These are phyloP conservation scores for Pseudomugil tenellus DNA, from an alignment of 2,797 vertebrate genomes.

Conservation along the genomic window DNA sequence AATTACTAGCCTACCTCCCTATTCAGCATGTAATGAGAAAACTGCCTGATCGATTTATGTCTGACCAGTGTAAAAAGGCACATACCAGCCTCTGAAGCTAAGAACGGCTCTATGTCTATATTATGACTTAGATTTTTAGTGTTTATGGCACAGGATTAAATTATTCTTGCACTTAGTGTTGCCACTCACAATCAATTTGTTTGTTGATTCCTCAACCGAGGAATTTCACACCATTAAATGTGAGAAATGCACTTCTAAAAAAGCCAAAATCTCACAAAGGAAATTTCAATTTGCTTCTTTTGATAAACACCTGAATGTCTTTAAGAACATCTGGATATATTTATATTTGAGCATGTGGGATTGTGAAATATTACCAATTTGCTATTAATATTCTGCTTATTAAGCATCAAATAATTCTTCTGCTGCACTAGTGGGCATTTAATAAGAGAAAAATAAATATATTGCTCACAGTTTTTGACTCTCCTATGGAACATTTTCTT, in stretches of 20 bases:
- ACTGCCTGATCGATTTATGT: slow-evolving; percentile 84
- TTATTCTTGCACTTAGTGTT: slow-evolving; percentile 5
- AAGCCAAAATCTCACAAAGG: background rate
- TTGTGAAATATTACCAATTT: background rate
- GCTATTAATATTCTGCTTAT: background rate
- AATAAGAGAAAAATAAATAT: background rate
- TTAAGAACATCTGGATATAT: background rate
- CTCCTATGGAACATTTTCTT: too few species aligned
- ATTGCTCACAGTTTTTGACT: background rate
- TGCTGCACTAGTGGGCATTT: background rate
- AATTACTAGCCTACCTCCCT: slow-evolving; percentile 82
- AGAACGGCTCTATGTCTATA: slow-evolving; percentile 47
- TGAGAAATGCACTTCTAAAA: slow-evolving; percentile 1
- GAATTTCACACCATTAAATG: slow-evolving; percentile 1
- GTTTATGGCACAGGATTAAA: slow-evolving; percentile 20
- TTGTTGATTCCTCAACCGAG: slow-evolving; percentile 7
- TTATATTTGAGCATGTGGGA: background rate
- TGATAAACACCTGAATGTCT: background rate
- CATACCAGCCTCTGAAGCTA: slow-evolving; percentile 51
- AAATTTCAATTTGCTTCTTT: background rate
- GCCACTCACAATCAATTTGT: slow-evolving; percentile 11
- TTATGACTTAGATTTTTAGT: slow-evolving; percentile 26
- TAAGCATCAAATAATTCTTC: background rate
- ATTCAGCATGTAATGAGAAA: slow-evolving; percentile 84
- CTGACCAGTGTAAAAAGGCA: slow-evolving; percentile 73